These are phyloP conservation scores for Strigamia transsilvanica DNA, from an alignment of 2,888 invertebrate species.

Conservation along the genomic window DNA sequence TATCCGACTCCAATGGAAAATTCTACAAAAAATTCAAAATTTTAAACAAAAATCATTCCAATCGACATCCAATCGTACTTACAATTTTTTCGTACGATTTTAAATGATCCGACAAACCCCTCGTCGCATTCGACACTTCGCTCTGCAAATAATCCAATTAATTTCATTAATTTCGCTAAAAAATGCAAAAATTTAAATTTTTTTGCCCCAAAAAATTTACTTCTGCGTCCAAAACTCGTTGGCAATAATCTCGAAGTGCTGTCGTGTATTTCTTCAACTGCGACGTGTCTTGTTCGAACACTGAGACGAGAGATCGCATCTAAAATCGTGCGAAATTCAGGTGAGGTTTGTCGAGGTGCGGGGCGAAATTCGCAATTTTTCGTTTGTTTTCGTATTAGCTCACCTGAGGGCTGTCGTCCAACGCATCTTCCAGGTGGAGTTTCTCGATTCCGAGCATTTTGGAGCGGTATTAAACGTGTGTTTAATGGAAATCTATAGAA, in stretches of 20 bases:
- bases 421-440: slow-evolving; percentile 56
- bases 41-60: no score
- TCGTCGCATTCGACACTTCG: slow-evolving; percentile 54
- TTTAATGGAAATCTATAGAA: not conserved
- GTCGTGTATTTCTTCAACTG: slow-evolving; percentile 52
- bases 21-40: no score
- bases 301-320: slow-evolving; percentile 53
- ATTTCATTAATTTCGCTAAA: not conserved
- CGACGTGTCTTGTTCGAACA: slow-evolving; percentile 54
- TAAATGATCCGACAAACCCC: slow-evolving; percentile 53
- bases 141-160: slow-evolving; percentile 54
- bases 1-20: slow-evolving; percentile 55
- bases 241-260: slow-evolving; percentile 52
- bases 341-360: not conserved
- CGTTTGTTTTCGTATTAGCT: not conserved
- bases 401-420: slow-evolving; percentile 56
- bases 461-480: not conserved
- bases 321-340: not conserved
- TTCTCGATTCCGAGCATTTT: slow-evolving; percentile 55
- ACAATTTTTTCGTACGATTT: slow-evolving; percentile 54
- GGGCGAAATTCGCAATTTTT: no score
- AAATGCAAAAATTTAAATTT: slow-evolving; percentile 11
- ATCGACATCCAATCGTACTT: no score
- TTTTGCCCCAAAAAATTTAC: slow-evolving; percentile 18
- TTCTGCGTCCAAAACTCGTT: slow-evolving; percentile 53